A percentile compares a stretch with the other conserved stretches of the same genome.
Conservation (phyloP, 1,140 invertebrate species). For the Camponotus pennsylvanicus region DNA sequence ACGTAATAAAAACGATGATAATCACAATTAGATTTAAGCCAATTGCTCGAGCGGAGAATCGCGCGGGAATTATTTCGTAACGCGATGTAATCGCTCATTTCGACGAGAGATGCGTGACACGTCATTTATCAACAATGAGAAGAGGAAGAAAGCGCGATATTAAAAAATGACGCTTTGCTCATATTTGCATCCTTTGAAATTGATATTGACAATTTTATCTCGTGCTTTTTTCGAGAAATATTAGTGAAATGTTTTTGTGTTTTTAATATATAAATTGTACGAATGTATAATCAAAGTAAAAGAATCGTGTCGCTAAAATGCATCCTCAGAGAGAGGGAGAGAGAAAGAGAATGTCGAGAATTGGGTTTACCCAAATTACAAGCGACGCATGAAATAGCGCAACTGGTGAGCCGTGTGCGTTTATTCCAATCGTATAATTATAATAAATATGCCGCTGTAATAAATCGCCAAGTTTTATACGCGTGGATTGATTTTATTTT, state of each 20-base stretch:
- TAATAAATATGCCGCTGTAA: background rate
- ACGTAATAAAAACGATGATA: background rate
- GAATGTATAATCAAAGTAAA: background rate
- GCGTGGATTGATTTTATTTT: conserved; percentile 15
- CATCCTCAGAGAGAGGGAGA: background rate
- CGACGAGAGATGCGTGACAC: background rate
- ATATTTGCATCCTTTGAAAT: background rate
- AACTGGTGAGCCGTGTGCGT: background rate
- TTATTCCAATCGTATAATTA: background rate
- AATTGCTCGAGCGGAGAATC: background rate
- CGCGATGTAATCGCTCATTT: background rate
- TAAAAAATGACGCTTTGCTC: background rate
- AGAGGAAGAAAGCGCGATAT: background rate
- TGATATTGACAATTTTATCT: too few relatives aligned
- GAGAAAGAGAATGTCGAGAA: background rate
- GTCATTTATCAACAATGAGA: background rate
- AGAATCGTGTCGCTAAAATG: background rate
- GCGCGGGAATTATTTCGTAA: conserved; percentile 29
- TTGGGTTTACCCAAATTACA: background rate
- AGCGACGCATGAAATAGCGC: background rate
- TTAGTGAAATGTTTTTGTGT: too few relatives aligned
- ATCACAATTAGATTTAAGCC: conserved; percentile 21
- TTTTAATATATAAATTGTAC: background rate
- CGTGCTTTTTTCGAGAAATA: background rate
- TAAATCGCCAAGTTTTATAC: conserved; percentile 7